phyloP scores from a whole-genome alignment of 2,797 vertebrate species.

The Crocidura indochinensis region DNA sequence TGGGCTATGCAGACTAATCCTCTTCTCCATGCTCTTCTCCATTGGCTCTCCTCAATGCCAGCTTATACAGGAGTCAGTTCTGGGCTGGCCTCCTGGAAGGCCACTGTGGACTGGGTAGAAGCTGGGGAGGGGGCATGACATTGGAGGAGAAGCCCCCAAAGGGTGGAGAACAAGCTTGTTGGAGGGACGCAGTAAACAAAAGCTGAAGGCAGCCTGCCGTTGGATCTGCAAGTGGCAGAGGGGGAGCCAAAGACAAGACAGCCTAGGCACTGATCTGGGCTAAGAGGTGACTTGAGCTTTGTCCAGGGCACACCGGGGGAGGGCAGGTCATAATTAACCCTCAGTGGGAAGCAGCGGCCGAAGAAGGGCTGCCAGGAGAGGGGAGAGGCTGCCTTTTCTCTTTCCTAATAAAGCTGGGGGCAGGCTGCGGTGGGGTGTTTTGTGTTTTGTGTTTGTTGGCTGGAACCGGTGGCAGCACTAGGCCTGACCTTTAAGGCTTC shows the following conservation, averaged over 20 bases:
- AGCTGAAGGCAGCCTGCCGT: not conserved
- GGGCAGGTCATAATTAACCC: not conserved
- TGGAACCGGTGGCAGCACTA: slow-evolving; percentile 62
- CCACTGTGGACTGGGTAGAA: not conserved
- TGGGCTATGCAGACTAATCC: not conserved
- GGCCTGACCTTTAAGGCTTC: slow-evolving; percentile 85
- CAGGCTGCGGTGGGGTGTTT: slow-evolving; percentile 46
- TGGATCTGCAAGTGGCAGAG: not conserved
- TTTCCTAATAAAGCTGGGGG: slow-evolving; percentile 49
- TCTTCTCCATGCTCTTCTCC: slow-evolving; percentile 29
- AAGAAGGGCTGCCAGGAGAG: not conserved
- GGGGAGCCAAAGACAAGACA: not conserved
- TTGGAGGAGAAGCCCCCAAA: not conserved
- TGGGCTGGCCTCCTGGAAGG: not conserved
- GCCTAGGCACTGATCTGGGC: not conserved
- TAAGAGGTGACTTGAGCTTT: not conserved
- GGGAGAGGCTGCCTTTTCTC: not conserved
- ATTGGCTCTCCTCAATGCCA: not conserved
- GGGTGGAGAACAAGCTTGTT: not conserved
- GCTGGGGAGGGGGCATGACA: not conserved
- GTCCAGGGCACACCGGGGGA: not conserved
- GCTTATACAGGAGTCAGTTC: not conserved
- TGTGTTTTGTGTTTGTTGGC: slow-evolving; percentile 64
- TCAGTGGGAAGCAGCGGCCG: not conserved
- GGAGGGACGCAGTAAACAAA: not conserved